Percentiles rank a stretch among this genome's conserved stretches.
These are phyloP conservation scores for Agrochola lychnidis DNA, from an alignment of 2,888 invertebrate species.

Conservation along the genomic window DNA sequence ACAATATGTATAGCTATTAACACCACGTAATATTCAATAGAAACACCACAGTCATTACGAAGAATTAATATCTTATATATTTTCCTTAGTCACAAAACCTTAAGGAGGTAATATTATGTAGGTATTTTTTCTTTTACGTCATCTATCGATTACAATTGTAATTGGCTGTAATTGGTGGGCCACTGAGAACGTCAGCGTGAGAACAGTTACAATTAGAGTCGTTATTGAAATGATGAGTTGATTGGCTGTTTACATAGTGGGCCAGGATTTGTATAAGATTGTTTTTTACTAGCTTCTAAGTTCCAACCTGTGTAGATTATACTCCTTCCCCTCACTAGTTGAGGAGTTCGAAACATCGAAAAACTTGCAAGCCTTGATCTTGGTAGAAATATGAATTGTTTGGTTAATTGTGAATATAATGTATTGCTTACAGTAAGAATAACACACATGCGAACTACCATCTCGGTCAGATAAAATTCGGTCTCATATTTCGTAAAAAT, in stretches of 20 bases:
- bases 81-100: slow-evolving; percentile 55
- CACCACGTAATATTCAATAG: slow-evolving; percentile 21
- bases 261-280: slow-evolving; percentile 4
- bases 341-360: not conserved
- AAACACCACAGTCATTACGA: slow-evolving; percentile 39
- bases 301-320: not conserved
- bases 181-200: slow-evolving; percentile 65
- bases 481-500: not conserved
- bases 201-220: slow-evolving; percentile 70
- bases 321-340: not conserved
- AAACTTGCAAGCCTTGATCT: not conserved
- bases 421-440: not conserved
- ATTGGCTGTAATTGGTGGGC: slow-evolving; percentile 75
- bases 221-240: slow-evolving; percentile 52
- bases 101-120: slow-evolving; percentile 52
- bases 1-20: slow-evolving; percentile 23
- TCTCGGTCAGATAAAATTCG: not conserved
- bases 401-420: not conserved
- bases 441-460: not conserved
- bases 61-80: slow-evolving; percentile 46
- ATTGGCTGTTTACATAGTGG: slow-evolving; percentile 33
- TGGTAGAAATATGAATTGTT: not conserved
- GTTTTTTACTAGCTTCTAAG: not conserved
- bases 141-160: slow-evolving; percentile 78
- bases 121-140: slow-evolving; percentile 70